phyloP scores from a whole-genome alignment of 2,888 invertebrate genomes.

The Andrena bucephala region DNA sequence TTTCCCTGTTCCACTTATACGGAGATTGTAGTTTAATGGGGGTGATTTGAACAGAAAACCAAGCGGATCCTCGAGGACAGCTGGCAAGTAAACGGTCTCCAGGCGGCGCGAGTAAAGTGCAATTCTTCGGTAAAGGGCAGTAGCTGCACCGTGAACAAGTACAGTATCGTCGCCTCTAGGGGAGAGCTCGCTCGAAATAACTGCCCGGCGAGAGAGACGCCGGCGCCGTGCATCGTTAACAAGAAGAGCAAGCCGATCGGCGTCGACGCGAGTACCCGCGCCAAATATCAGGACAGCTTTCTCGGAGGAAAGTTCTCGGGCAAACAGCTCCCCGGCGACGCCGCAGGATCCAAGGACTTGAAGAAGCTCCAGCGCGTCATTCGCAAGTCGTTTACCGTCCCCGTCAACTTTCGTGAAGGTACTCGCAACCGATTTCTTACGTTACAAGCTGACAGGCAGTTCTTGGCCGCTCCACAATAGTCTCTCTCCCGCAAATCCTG shows the following conservation, averaged over 20 bases:
- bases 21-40: neutral
- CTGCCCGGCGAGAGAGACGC: constrained; percentile 73
- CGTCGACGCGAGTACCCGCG: constrained; percentile 50
- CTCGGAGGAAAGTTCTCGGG: constrained; percentile 18
- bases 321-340: constrained; percentile 18
- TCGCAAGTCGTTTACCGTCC: constrained; percentile 77
- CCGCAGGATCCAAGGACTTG: constrained; percentile 2
- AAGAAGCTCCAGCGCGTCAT: constrained; percentile 43
- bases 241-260: constrained; percentile 48
- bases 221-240: constrained; percentile 57
- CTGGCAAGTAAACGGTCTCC: constrained; percentile 66
- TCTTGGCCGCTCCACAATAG: neutral
- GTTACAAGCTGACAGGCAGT: too few relatives aligned
- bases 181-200: constrained; percentile 78
- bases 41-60: constrained; percentile 66
- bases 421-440: constrained; percentile 6
- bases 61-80: constrained; percentile 67
- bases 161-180: constrained; percentile 77
- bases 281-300: constrained; percentile 27
- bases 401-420: constrained; percentile 77
- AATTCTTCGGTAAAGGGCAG: constrained; percentile 40
- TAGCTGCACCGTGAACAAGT: constrained; percentile 70
- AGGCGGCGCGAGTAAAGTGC: constrained; percentile 49
- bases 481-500: neutral
- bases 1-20: neutral